Evolutionary conservation across 2,113 vertebrate genomes (phyloP).

Genomic region (Rana temporaria): DNA sequence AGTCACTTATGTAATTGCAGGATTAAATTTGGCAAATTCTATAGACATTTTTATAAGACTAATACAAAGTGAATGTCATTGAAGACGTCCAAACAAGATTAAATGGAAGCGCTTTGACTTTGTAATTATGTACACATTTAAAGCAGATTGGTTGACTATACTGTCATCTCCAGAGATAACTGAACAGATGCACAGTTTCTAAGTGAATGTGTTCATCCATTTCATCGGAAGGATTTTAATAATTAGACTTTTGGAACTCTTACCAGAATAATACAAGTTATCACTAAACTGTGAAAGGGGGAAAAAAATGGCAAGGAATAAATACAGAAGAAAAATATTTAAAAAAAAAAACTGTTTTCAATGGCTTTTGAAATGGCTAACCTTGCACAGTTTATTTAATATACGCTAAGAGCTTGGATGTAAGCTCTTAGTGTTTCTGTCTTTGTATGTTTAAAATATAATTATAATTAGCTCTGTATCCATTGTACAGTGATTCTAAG

Average conservation of each 20-base stretch:
- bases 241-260: slow-evolving; percentile 8
- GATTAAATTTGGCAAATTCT: background rate
- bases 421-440: too few relatives aligned
- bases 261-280: background rate
- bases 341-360: too few relatives aligned
- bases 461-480: background rate
- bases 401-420: too few relatives aligned
- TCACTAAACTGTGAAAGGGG: background rate
- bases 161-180: slow-evolving; percentile 26
- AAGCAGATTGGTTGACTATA: slow-evolving; percentile 31
- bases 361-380: too few relatives aligned
- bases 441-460: too few relatives aligned
- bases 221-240: slow-evolving; percentile 25
- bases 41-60: background rate
- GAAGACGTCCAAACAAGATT: background rate
- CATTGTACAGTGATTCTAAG: too few relatives aligned
- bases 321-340: too few relatives aligned
- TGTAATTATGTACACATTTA: slow-evolving; percentile 37
- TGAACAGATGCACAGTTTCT: background rate
- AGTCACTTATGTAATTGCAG: background rate
- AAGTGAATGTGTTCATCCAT: background rate
- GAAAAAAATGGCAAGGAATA: too few relatives aligned
- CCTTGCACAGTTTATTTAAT: too few relatives aligned
- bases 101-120: slow-evolving; percentile 8
- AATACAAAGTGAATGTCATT: slow-evolving; percentile 6